phyloP scores from a whole-genome alignment of 2,113 vertebrate species.

The Zosterops japonicus region DNA sequence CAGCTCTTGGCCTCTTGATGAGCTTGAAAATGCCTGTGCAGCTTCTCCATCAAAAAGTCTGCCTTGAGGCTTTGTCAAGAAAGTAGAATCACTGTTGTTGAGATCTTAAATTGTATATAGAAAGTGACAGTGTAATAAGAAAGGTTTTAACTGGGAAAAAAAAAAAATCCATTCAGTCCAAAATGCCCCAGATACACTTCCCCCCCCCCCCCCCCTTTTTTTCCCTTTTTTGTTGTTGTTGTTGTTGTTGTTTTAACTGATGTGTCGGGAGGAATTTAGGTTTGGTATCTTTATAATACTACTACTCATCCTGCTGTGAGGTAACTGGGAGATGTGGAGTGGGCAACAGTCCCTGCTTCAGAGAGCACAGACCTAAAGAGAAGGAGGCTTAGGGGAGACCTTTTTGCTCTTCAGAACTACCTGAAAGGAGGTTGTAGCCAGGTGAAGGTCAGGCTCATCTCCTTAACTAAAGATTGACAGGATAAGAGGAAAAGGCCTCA shows the following conservation, averaged over 20 bases:
- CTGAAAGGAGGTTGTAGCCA: background rate
- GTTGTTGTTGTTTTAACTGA: background rate
- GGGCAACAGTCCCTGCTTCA: background rate
- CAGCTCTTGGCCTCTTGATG: background rate
- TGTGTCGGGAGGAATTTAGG: background rate
- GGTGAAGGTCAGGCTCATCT: background rate
- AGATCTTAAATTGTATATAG: background rate
- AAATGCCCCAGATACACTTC: background rate
- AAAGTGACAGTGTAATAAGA: background rate
- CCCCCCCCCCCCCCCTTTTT: accelerated
- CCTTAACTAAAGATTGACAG: background rate
- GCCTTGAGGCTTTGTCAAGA: conserved; percentile 48
- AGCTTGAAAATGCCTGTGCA: conserved; percentile 9
- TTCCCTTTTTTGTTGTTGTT: too few species aligned
- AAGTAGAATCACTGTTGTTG: conserved; percentile 45
- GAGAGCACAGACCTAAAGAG: background rate
- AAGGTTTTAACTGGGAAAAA: background rate
- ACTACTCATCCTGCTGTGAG: background rate
- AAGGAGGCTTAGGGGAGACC: background rate
- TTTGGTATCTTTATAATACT: background rate
- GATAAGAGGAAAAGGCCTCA: background rate
- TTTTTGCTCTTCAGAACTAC: background rate
- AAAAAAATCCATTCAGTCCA: background rate
- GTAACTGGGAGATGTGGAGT: background rate
- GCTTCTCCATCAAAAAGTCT: background rate